Conservation (phyloP, 2,888 invertebrate species). For the Candidula unifasciata region DNA sequence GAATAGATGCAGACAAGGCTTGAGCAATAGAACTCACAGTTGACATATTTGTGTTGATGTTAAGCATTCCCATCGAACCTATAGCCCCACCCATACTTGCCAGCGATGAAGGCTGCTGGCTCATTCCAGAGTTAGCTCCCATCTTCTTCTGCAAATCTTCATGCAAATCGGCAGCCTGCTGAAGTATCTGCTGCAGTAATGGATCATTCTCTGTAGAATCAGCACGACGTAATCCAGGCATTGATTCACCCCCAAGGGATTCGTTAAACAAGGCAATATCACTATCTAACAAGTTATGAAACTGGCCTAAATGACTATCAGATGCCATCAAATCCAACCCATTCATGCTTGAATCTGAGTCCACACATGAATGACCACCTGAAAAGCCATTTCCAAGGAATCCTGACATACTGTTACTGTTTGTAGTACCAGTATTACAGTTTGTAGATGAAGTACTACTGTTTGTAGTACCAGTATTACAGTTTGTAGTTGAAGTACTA, state of each 20-base stretch:
- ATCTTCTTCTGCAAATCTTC: conserved; percentile 61
- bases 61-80: background rate
- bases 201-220: conserved; percentile 64
- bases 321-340: conserved; percentile 25
- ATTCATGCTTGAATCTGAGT: conserved; percentile 14
- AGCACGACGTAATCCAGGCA: conserved; percentile 52
- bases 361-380: conserved; percentile 36
- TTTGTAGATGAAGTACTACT: background rate
- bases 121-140: background rate
- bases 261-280: conserved; percentile 33
- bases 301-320: conserved; percentile 38
- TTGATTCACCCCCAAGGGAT: conserved; percentile 5
- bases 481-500: background rate
- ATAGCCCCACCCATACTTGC: background rate
- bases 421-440: background rate
- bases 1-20: conserved; percentile 34
- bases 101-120: background rate
- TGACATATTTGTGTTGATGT: conserved; percentile 19
- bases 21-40: conserved; percentile 43
- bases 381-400: conserved; percentile 34
- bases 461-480: background rate
- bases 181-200: conserved; percentile 88
- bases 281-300: conserved; percentile 37
- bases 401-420: conserved; percentile 10
- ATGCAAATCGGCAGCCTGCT: conserved; percentile 88